Conservation (phyloP, 1,140 invertebrate genomes). For the Philaenus spumarius region DNA sequence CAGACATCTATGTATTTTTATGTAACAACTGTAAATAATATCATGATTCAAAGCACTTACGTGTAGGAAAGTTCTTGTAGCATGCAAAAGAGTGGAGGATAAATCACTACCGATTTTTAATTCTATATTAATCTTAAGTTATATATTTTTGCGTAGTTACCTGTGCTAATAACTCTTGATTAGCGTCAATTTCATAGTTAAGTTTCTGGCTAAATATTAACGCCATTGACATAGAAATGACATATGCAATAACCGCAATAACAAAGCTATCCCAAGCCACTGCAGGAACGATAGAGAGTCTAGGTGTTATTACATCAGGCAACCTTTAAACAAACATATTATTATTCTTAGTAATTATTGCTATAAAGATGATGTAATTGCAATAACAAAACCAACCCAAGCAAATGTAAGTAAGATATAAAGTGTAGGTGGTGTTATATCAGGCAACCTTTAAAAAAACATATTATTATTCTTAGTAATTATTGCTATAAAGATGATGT, state of each 20-base stretch:
- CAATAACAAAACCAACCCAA: conserved; percentile 58
- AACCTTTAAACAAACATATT: conserved; percentile 24
- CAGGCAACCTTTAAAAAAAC: conserved; percentile 32
- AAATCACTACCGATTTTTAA: no score
- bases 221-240: conserved; percentile 71
- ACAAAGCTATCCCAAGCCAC: conserved; percentile 55
- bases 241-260: conserved; percentile 68
- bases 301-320: conserved; percentile 44
- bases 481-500: no score
- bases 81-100: no score
- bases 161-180: conserved; percentile 62
- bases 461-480: no score
- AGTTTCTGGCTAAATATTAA: conserved; percentile 72
- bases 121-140: no score
- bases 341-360: no score
- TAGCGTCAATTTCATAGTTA: conserved; percentile 66
- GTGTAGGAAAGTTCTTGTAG: no score
- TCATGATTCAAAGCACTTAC: no score
- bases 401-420: conserved; percentile 47
- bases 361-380: conserved; percentile 44
- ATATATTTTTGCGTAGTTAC: neutral
- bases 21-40: no score
- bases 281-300: conserved; percentile 44
- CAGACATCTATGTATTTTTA: no score
- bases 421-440: conserved; percentile 44